A percentile compares a stretch with the other conserved stretches of the same genome.
Evolutionary conservation across 2,797 vertebrate species (phyloP).

Genomic region (Poeciliopsis turneri): DNA sequence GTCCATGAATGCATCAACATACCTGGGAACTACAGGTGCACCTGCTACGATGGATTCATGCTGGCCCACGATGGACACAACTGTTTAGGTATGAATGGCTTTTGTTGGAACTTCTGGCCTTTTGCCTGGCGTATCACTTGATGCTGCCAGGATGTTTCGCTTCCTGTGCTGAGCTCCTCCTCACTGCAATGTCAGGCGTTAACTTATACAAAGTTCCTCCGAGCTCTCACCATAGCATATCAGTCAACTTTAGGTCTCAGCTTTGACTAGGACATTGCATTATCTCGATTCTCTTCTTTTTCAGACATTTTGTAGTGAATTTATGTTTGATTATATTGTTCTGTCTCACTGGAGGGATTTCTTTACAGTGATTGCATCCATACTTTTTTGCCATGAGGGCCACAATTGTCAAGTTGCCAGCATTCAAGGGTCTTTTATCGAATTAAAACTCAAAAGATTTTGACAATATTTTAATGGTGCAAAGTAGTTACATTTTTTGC

Average conservation of each 20-base stretch:
- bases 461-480: too few species aligned
- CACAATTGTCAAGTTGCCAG: too few species aligned
- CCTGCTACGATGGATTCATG: conserved; percentile 98
- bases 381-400: too few species aligned
- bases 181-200: not conserved
- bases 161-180: not conserved
- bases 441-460: too few species aligned
- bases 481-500: too few species aligned
- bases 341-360: not conserved
- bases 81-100: conserved; percentile 88
- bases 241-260: not conserved
- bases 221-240: not conserved
- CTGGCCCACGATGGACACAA: conserved; percentile 96
- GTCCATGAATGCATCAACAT: conserved; percentile 99
- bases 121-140: not conserved
- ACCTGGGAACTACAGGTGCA: conserved; percentile 97
- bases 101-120: not conserved
- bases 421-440: too few species aligned
- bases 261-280: not conserved
- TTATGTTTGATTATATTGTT: not conserved
- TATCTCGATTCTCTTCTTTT: not conserved
- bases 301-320: not conserved
- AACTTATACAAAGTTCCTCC: not conserved
- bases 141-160: not conserved
- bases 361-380: not conserved